Conservation (phyloP, 2,113 vertebrate genomes). For the Limnothrissa miodon region DNA sequence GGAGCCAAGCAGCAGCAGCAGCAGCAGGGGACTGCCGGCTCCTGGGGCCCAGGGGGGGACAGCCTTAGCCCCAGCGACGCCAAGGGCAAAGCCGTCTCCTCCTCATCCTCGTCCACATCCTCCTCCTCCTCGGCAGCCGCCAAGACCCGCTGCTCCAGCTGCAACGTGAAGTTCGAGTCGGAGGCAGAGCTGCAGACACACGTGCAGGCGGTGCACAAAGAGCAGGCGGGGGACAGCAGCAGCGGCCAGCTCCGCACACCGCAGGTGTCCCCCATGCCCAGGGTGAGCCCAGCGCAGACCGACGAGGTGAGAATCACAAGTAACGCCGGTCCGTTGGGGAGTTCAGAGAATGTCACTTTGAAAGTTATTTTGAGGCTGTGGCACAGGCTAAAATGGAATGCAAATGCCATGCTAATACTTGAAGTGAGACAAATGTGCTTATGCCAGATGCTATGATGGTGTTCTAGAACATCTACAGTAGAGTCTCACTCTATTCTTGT, state of each 20-base stretch:
- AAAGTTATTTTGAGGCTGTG: not conserved
- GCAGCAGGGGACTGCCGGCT: slow-evolving; percentile 44
- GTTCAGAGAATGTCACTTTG: slow-evolving; percentile 7
- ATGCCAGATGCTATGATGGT: not conserved
- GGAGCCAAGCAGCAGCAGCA: slow-evolving; percentile 75
- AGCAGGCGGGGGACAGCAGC: slow-evolving; percentile 84
- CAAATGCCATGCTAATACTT: not conserved
- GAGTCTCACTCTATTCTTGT: not conserved
- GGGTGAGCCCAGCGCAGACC: slow-evolving; percentile 93
- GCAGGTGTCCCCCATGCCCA: slow-evolving; percentile 94
- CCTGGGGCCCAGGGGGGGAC: slow-evolving; percentile 78
- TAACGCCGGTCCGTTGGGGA: not conserved
- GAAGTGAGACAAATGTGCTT: not conserved
- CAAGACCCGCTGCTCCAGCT: slow-evolving; percentile 94
- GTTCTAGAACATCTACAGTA: not conserved
- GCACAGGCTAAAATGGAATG: slow-evolving; percentile 5
- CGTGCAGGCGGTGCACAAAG: slow-evolving; percentile 88
- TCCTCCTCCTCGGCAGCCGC: slow-evolving; percentile 63
- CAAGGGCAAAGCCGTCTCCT: slow-evolving; percentile 84
- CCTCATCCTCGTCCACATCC: slow-evolving; percentile 71
- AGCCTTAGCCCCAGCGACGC: slow-evolving; percentile 82
- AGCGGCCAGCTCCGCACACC: slow-evolving; percentile 87
- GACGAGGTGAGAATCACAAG: slow-evolving; percentile 84
- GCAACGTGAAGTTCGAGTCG: slow-evolving; percentile 98
- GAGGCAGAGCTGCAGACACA: slow-evolving; percentile 95